Evolutionary conservation across 1,140 invertebrate species (phyloP), one percentile per base, ranked within the genome.

Genomic region (Drosophila novamexicana): DNA sequence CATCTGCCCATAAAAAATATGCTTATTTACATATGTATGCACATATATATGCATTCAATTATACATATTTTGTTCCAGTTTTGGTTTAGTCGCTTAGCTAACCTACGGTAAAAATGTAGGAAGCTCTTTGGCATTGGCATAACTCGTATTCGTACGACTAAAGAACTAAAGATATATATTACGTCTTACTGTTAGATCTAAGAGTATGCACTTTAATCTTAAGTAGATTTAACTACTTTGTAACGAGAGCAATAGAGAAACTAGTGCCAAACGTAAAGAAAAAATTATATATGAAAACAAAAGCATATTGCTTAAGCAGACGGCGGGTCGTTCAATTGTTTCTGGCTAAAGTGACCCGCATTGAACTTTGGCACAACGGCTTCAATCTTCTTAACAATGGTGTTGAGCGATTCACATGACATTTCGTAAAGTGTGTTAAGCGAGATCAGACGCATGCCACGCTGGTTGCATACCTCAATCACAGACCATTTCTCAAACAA

Each of bases 401-500:
- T 64, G 34, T 86, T 83, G 0, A 92, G 66, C 34, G 81, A 85
- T 45, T 92, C 90, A 9, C 77, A 77, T n/a, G 86, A 81, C 77
- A 86, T 84, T 54, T 92, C 91, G 64, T 92, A 92, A 3, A 91
- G 77, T 16, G 75, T 79, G 32, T 80, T 84, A 29, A 92, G 76
- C 53, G 91, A 83, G 74, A 92, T 77, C 57, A 92, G 58, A 66
- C 91, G 83, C 74, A 92, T 58, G 67, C 92, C 92, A 34, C 92
- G 94, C 74, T 95, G 93, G 14, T 93, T 93, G 88, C 95, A 94
- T 88, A 95, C 94, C 62, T 97, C 96, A 32, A 97, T 85, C 10
- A 97, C 94, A 61, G 95, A 94, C 95, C 96, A 96, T 73, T 96
- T 95, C 81, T 97, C 94, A 45, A 97, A 95, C 2, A 97, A 82